Base-by-base conservation (phyloP, 2,113 vertebrate genomes). In the Sminthopsis crassicaudata region DNA sequence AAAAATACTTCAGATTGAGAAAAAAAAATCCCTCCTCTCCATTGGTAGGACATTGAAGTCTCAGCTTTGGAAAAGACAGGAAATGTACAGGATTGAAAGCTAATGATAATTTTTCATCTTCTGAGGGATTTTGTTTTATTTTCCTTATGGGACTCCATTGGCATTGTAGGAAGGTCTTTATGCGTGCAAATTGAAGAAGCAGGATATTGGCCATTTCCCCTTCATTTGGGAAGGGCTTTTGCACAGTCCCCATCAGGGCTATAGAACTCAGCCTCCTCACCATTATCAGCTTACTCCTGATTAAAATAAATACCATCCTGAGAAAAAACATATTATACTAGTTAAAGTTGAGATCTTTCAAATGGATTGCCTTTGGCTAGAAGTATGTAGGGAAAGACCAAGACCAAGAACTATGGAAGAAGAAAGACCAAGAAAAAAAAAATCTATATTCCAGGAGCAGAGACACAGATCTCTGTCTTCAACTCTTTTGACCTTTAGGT, bases 1-100 rank as follows among this genome's bases (percentile, higher is more conserved):
- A 26, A n/a, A 89, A 30, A 54, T 67, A 92, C 12, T 90, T 96
- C 46, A 46, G 46, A 91, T 91, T 94, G 91, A 22, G 93, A 92
- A 57, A 92, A 19, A 93, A 60, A 96, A 50, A 16, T 90, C 90
- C 94, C 42, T 60, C 55, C 46, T 91, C 55, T 36, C 48, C 51
- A 90, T 8, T 88, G 76, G 26, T 55, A 93, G 67, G 90, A 1
- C 5, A 26, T 55, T 54, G 55, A 90, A 95, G 7, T 23, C 51
- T 52, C 92, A 93, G 90, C 48, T 84, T 92, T 91, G 51, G 36
- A 96, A 94, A 91, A 48, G 30, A 22, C 2, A 46, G 7, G 91
- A 94, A 42, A n/a, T 94, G 55, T 76, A 5, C 12, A 76, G 60
- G 30, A n/a, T 12, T 76, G 60, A 76, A 76, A 76, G 60, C 30